Base-by-base conservation (phyloP, 2,888 invertebrate genomes). In the Macrophya annulata region DNA sequence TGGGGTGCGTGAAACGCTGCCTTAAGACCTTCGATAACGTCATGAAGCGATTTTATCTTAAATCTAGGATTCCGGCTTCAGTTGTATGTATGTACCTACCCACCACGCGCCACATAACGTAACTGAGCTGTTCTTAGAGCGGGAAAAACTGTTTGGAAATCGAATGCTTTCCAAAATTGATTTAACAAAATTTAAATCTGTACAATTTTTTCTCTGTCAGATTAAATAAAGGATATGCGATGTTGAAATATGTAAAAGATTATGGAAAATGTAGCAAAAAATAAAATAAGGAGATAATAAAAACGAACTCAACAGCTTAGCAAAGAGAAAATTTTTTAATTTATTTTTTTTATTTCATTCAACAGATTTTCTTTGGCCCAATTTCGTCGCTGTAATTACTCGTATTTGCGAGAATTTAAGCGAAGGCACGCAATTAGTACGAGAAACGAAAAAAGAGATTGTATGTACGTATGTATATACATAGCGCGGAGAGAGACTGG, bases 1-100 rank as follows among this genome's bases (percentile, higher is more conserved):
- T 81, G 62, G 81, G 81, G 81, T 81, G 81, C 81, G 81, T 81
- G 81, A 43, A 81, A 81, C 62, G 81, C 43, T 43, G 81, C 59
- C 43, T 81, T 59, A 81, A 81, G 81, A 43, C 37, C 62, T 62
- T 15, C 81, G 81, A 40, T 81, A 81, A 81, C 59, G 40, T 81
- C 40, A n/a, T 62, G 81, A 62, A 40, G 43, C 62, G 81, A 62
- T 81, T 81, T 81, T 81, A 81, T 81, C 81, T 81, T 51, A 43
- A 81, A 21, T 81, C 21, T 43, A 15, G 43, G 62, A 81, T 62
- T 21, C 43, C 59, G 55, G 31, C 31, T 77, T 51, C 59, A 21
- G 8, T 17, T 15, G 15, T 74, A n/a, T n/a, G n/a, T n/a, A n/a
- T n/a, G n/a, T n/a, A n/a, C n/a, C n/a, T n/a, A 31, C 31, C 31